Conservation (phyloP, 2,888 invertebrate species). For the Steromphala cineraria region DNA sequence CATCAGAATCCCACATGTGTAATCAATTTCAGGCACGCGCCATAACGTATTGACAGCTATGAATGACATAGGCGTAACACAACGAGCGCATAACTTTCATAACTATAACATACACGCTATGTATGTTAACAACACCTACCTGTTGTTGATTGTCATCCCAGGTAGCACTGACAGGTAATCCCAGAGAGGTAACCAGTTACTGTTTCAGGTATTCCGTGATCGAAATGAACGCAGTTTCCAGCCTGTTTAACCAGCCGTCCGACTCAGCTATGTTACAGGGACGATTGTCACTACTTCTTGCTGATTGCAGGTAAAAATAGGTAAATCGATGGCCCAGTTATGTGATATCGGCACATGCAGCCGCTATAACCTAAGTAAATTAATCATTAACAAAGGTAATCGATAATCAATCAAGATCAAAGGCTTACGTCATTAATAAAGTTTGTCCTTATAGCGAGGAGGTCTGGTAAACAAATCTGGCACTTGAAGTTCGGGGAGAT, state of each 20-base stretch:
- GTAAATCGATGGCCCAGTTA: slow-evolving; percentile 2
- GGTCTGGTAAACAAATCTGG: background rate
- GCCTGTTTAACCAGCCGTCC: background rate
- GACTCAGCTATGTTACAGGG: background rate
- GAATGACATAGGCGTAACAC: too few relatives aligned
- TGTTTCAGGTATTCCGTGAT: background rate
- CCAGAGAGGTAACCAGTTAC: background rate
- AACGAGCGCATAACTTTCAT: too few relatives aligned
- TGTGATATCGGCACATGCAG: background rate
- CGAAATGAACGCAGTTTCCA: background rate
- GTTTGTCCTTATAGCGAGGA: background rate
- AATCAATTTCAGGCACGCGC: too few relatives aligned
- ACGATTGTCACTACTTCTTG: background rate
- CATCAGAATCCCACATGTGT: too few relatives aligned
- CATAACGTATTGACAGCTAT: too few relatives aligned
- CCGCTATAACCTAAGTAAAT: background rate
- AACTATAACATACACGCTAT: too few relatives aligned
- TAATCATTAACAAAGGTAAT: background rate
- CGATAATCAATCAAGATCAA: background rate
- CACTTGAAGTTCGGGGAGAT: background rate
- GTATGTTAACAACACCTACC: background rate
- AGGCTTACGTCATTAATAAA: background rate
- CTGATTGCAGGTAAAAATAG: background rate
- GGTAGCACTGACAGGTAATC: background rate
- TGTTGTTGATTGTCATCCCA: background rate